Evolutionary conservation across 2,888 invertebrate genomes (phyloP).

Genomic region (Drosophila bunnanda): DNA sequence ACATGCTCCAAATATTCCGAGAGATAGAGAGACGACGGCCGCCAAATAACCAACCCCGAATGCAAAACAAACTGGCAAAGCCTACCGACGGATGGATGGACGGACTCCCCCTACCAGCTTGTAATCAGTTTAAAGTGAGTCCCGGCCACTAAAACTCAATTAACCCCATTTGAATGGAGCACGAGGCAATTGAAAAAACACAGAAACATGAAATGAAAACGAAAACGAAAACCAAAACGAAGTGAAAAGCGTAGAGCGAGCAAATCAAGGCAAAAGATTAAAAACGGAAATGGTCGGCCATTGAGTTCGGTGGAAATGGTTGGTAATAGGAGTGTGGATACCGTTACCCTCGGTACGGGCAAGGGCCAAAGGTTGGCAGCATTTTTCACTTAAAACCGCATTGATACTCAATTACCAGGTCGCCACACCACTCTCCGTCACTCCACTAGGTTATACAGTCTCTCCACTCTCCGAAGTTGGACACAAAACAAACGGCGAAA

Average conservation of each 20-base stretch:
- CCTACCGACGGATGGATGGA: constrained; percentile 18
- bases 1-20: constrained; percentile 71
- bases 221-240: constrained; percentile 17
- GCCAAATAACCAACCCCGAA: constrained; percentile 33
- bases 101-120: constrained; percentile 44
- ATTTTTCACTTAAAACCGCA: constrained; percentile 82
- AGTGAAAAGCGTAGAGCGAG: constrained; percentile 38
- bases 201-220: constrained; percentile 36
- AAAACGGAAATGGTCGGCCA: constrained; percentile 69
- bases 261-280: constrained; percentile 77
- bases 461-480: constrained; percentile 18
- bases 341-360: not conserved
- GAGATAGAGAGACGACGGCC: constrained; percentile 30
- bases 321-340: not conserved
- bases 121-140: constrained; percentile 79
- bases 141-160: constrained; percentile 81
- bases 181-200: constrained; percentile 62
- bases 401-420: constrained; percentile 79
- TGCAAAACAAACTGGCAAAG: constrained; percentile 67
- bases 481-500: constrained; percentile 67
- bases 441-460: constrained; percentile 11
- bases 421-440: constrained; percentile 18
- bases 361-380: constrained; percentile 38
- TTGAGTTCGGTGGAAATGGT: constrained; percentile 23
- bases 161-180: constrained; percentile 75